These are phyloP conservation scores for Holothuria leucospilota DNA, from an alignment of 53 echinoderm and acorn worm species.

Conservation along the genomic window DNA sequence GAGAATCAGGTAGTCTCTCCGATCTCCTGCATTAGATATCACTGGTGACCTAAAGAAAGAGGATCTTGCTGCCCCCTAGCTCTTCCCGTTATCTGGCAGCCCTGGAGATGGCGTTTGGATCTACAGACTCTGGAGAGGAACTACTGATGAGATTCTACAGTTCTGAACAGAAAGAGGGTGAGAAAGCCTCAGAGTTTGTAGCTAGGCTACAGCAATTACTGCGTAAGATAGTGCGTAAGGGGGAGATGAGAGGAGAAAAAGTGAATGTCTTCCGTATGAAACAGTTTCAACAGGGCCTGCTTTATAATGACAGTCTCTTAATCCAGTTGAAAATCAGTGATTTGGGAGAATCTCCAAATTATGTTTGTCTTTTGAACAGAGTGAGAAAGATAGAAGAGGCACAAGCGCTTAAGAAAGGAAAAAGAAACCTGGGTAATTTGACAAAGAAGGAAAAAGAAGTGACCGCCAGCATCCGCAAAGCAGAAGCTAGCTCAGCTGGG, in stretches of 20 bases:
- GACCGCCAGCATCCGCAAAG: no score
- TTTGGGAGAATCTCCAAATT: no score
- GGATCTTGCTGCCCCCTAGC: conserved; percentile 47
- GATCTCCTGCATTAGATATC: neutral
- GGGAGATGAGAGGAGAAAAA: conserved; percentile 13
- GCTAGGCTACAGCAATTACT: conserved; percentile 40
- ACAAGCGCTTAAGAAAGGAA: no score
- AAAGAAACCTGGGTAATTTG: no score
- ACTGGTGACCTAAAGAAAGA: conserved; percentile 61
- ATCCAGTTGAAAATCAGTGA: no score
- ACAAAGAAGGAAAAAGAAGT: no score
- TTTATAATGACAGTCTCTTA: conserved; percentile 24
- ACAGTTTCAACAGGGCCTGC: conserved; percentile 51
- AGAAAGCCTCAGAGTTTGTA: conserved; percentile 55
- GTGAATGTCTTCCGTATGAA: no score
- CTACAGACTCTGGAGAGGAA: conserved; percentile 63
- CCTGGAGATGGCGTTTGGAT: no score
- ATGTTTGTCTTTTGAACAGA: no score
- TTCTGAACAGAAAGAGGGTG: conserved; percentile 34
- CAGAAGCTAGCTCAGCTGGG: no score
- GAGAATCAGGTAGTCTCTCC: no score
- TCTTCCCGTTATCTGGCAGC: conserved; percentile 60
- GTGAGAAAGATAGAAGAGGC: no score
- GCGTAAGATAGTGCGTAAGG: conserved; percentile 49
- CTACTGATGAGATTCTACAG: conserved; percentile 58